These are phyloP conservation scores for Bathybates hornii DNA, from an alignment of 2,113 vertebrate species.

Conservation along the genomic window DNA sequence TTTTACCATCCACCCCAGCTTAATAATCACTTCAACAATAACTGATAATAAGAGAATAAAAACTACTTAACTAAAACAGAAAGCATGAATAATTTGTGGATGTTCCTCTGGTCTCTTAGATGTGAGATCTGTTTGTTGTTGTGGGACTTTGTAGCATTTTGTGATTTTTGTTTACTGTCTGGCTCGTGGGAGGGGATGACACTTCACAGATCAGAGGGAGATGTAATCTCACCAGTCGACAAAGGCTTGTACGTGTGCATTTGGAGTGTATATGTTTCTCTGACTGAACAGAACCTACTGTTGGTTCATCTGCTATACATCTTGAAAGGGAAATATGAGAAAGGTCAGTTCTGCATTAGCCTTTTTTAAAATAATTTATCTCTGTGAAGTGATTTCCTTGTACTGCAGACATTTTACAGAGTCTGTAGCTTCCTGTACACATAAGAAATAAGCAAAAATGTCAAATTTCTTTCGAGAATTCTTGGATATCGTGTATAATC, in stretches of 20 bases:
- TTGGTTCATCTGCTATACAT: neutral
- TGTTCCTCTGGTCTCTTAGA: constrained; percentile 10
- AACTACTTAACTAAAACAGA: constrained; percentile 14
- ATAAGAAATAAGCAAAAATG: constrained; percentile 53
- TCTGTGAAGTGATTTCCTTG: constrained; percentile 17
- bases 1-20: neutral
- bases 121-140: constrained; percentile 6
- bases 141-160: neutral
- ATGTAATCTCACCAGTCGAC: constrained; percentile 22
- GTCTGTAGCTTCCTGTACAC: constrained; percentile 27
- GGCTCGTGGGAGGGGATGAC: neutral
- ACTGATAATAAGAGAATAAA: constrained; percentile 16
- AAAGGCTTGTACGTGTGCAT: neutral
- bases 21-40: constrained; percentile 26
- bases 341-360: constrained; percentile 34
- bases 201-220: constrained; percentile 28
- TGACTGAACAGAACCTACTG: constrained; percentile 1
- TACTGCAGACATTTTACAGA: constrained; percentile 19
- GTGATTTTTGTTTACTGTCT: constrained; percentile 25
- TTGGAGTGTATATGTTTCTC: neutral
- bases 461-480: constrained; percentile 26
- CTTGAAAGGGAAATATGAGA: constrained; percentile 30
- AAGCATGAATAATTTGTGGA: constrained; percentile 20
- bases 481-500: neutral
- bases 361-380: constrained; percentile 29